Evolutionary conservation across 92 coral and sea anemone species (phyloP).

Genomic region (Porites evermanni): DNA sequence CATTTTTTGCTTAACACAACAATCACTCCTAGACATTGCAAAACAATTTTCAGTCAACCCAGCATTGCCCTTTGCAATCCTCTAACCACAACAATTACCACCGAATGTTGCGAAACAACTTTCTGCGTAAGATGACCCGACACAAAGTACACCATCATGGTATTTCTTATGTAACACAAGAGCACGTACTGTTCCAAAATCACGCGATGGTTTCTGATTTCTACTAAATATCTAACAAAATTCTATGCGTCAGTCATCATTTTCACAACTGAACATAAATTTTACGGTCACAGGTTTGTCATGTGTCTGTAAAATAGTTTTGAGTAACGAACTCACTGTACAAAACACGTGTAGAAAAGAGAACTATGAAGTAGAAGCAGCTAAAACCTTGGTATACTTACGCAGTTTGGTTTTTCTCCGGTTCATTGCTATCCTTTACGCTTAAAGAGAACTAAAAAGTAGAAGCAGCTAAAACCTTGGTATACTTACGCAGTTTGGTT

Average conservation of each 20-base stretch:
- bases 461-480: too few species aligned
- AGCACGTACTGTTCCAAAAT: not conserved
- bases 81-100: too few species aligned
- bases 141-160: not conserved
- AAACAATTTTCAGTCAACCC: too few species aligned
- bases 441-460: constrained; percentile 19
- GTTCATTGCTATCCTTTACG: constrained; percentile 55
- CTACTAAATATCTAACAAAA: not conserved
- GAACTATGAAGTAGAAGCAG: too few species aligned
- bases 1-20: too few species aligned
- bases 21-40: too few species aligned
- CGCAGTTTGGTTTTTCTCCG: constrained; percentile 86
- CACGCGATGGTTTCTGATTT: not conserved
- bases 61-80: too few species aligned
- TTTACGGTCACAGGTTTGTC: not conserved
- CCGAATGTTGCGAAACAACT: too few species aligned
- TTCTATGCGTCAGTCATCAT: not conserved
- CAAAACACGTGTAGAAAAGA: too few species aligned
- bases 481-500: constrained; percentile 82
- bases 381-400: constrained; percentile 39
- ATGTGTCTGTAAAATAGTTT: not conserved
- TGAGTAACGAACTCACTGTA: not conserved
- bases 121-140: not conserved
- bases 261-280: not conserved
- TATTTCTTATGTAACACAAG: not conserved